Evolutionary conservation across 2,113 vertebrate species (phyloP), one percentile per base, ranked within the genome.

Genomic region (Pleuronectes platessa): DNA sequence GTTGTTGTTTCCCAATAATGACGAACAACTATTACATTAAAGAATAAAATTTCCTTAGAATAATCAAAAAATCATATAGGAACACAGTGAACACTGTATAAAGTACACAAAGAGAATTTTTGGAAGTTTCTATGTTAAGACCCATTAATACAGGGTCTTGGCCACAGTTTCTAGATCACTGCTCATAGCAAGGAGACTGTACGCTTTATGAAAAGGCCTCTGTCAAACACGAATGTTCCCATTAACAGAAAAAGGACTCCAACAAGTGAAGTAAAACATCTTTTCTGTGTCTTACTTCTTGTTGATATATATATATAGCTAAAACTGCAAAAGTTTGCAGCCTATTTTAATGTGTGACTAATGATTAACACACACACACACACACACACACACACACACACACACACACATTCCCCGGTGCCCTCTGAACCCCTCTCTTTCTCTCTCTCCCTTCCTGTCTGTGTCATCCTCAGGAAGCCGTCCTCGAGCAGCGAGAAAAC

Each of bases 401-500:
- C 13, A 17, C 47, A 51, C 47, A n/a, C 51, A n/a, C 23, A 31
- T 56, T 24, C 54, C 21, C 54, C 9, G 2, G 7, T 54, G 51
- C 51, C 51, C 51, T 54, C 20, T 54, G 7, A 54, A 54, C 51
- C 21, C 54, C 54, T 21, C 54, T 24, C 54, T 13, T 24, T 56
- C 21, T n/a, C 51, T 62, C 27, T 45, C 0, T 35, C 21, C 59
- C 20, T 54, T 21, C 31, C 20, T 42, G 55, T 42, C 55, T 3
- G 13, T 79, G 62, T 81, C 45, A 1, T 81, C 81, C 54, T 71
- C 93, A 99, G 98, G 95, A 97, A 96, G 91, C 95, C 96, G 4
- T 89, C 94, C 4, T 61, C 91, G 26, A 92, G 93, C 71, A 94
- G 90, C 0, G 96, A 97, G 93, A 99, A 97, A 87, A 97, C 97